Evolutionary conservation across 2,113 vertebrate genomes (phyloP).

Genomic region (Fulmarus glacialis): DNA sequence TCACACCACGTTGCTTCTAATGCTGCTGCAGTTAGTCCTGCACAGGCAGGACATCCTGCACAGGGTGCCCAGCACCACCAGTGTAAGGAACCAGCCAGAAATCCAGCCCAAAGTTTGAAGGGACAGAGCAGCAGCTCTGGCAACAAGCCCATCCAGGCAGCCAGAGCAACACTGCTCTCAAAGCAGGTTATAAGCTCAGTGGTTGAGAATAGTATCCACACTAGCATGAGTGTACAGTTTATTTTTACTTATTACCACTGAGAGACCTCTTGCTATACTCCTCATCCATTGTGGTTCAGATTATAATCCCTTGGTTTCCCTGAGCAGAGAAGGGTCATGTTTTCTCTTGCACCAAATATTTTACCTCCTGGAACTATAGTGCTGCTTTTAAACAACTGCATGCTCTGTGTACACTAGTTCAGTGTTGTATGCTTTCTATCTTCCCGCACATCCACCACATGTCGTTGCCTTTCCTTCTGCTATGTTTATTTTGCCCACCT

Average conservation of each 20-base stretch:
- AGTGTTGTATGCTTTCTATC: neutral
- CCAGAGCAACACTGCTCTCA: neutral
- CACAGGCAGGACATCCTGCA: neutral
- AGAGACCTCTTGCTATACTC: neutral
- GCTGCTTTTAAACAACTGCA: neutral
- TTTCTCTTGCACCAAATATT: neutral
- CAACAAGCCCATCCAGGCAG: neutral
- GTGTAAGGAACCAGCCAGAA: neutral
- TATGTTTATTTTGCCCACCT: neutral
- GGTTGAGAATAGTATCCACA: neutral
- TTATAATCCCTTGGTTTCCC: neutral
- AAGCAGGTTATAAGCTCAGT: neutral
- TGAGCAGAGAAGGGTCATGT: neutral
- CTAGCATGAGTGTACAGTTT: accelerated
- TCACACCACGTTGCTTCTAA: neutral
- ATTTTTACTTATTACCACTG: neutral
- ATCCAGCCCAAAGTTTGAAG: neutral
- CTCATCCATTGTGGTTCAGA: neutral
- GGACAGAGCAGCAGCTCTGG: neutral
- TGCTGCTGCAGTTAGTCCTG: neutral
- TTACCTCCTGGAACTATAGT: neutral
- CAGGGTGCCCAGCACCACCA: neutral
- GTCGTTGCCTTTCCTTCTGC: neutral
- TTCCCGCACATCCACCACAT: accelerated
- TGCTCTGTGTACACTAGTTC: neutral